A percentile compares a stretch with the other conserved stretches of the same genome.
Evolutionary conservation across 2,797 vertebrate species (phyloP).

Genomic region (Psittacula echo): DNA sequence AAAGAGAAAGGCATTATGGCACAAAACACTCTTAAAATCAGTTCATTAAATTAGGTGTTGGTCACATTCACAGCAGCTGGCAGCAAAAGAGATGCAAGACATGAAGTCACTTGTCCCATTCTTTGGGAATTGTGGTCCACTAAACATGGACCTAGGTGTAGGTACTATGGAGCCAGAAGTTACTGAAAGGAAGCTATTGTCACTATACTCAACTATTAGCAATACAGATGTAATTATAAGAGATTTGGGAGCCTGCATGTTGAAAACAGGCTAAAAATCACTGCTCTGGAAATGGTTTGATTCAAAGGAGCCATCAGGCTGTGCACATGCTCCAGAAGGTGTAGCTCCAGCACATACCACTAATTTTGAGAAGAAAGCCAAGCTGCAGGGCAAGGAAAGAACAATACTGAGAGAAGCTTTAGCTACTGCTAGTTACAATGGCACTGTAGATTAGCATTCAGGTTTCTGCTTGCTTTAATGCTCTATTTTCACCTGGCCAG

Average conservation of each 20-base stretch:
- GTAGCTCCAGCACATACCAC: not conserved
- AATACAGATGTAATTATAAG: not conserved
- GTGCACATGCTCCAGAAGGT: not conserved
- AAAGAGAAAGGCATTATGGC: constrained; percentile 10
- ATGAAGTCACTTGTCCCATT: not conserved
- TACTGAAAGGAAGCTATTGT: not conserved
- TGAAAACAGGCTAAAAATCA: not conserved
- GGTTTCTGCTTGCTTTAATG: not conserved
- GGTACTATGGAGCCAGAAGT: not conserved
- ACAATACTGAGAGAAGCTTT: not conserved
- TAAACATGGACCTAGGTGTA: not conserved
- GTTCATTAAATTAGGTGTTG: not conserved
- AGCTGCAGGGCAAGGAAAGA: not conserved
- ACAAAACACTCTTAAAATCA: constrained; percentile 18
- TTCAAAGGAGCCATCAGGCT: not conserved
- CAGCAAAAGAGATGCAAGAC: not conserved
- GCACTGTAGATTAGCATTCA: not conserved
- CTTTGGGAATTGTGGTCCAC: not conserved
- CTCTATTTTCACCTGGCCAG: not conserved
- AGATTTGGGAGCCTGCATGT: not conserved
- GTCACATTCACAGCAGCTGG: not conserved
- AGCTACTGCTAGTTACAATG: not conserved
- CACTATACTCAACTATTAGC: not conserved
- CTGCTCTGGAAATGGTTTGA: not conserved
- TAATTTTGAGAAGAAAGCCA: not conserved